These are phyloP conservation scores for Auanema sp. DNA, from an alignment of 2,888 invertebrate species.

Conservation along the genomic window DNA sequence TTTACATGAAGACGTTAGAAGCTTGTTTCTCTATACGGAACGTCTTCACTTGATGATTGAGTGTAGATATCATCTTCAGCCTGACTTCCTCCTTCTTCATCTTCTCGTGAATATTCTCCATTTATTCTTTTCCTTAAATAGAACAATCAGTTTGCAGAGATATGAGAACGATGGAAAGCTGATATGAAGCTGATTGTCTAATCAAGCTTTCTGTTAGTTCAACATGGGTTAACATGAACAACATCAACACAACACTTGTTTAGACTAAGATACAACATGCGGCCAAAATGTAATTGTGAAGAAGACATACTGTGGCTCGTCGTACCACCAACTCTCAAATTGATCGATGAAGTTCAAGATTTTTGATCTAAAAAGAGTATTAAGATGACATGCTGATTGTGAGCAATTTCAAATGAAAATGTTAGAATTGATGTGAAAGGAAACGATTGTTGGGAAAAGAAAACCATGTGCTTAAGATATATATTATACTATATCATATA, in stretches of 20 bases:
- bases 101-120: constrained; percentile 28
- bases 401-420: constrained; percentile 18
- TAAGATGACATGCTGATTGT: neutral
- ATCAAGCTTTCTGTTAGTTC: neutral
- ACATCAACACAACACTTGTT: neutral
- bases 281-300: constrained; percentile 6
- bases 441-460: neutral
- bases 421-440: constrained; percentile 8
- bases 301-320: constrained; percentile 41
- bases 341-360: constrained; percentile 47
- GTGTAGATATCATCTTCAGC: constrained; percentile 20
- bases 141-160: too few species aligned
- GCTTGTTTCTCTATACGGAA: constrained; percentile 17
- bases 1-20: constrained; percentile 6
- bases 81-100: constrained; percentile 17
- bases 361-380: constrained; percentile 32
- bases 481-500: neutral
- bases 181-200: neutral
- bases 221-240: constrained; percentile 2
- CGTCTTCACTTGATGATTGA: constrained; percentile 19
- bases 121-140: constrained; percentile 35
- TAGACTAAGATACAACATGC: neutral
- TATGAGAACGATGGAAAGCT: too few species aligned
- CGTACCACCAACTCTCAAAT: constrained; percentile 45
- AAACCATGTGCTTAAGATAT: constrained; percentile 1